These are phyloP conservation scores for Arenaria interpres DNA, from an alignment of 2,113 vertebrate genomes.

Conservation along the genomic window DNA sequence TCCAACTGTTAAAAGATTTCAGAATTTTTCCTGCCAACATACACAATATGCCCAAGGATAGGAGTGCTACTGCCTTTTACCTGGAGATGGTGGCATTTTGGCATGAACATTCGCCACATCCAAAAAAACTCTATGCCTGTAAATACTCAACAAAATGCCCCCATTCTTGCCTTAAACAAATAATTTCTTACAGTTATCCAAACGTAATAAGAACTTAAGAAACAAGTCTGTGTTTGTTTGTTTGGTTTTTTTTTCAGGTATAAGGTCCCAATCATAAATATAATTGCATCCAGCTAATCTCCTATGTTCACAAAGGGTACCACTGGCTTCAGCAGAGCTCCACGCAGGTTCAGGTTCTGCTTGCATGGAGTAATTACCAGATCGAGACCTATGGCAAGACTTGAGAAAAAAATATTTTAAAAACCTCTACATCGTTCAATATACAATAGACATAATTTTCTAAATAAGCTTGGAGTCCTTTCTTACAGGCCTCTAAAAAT, in stretches of 20 bases:
- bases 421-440: conserved; percentile 56
- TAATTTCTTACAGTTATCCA: not conserved
- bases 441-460: conserved; percentile 59
- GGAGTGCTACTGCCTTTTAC: not conserved
- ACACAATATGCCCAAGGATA: not conserved
- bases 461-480: conserved; percentile 73
- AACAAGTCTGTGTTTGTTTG: not conserved
- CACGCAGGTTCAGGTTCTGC: not conserved
- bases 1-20: not conserved
- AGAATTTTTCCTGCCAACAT: not conserved
- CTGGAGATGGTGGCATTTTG: not conserved
- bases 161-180: not conserved
- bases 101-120: not conserved
- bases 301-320: not conserved
- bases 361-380: not conserved
- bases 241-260: not conserved
- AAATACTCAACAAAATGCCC: not conserved
- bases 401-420: not conserved
- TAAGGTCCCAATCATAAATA: not conserved
- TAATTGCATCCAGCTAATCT: not conserved
- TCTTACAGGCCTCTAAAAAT: conserved; percentile 70
- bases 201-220: conserved; percentile 46
- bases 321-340: conserved; percentile 30
- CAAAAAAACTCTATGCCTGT: not conserved
- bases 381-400: conserved; percentile 6